Evolutionary conservation across 2,113 vertebrate species (phyloP).

Genomic region (Melanotaenia duboulayi): DNA sequence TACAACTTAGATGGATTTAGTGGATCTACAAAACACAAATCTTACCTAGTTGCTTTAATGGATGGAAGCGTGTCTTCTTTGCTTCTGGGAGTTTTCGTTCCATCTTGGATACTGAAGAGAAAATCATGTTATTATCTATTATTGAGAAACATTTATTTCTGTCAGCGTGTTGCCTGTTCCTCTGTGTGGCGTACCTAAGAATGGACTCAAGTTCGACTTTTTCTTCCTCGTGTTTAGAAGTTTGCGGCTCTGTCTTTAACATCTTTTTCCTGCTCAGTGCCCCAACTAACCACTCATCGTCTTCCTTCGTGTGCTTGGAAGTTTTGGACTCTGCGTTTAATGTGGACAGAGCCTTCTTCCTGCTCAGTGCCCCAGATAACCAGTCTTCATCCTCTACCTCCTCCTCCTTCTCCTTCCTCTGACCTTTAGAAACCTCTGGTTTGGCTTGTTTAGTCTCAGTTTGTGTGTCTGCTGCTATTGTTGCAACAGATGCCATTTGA

Average conservation of each 20-base stretch:
- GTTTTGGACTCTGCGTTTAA: slow-evolving; percentile 61
- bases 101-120: slow-evolving; percentile 64
- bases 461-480: slow-evolving; percentile 2
- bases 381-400: slow-evolving; percentile 81
- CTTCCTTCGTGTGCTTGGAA: slow-evolving; percentile 32
- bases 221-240: slow-evolving; percentile 41
- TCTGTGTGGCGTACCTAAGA: slow-evolving; percentile 60
- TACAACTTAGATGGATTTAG: not conserved
- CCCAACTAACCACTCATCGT: slow-evolving; percentile 85
- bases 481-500: slow-evolving; percentile 17
- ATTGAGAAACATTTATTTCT: not conserved
- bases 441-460: slow-evolving; percentile 44
- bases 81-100: slow-evolving; percentile 35
- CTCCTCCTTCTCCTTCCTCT: slow-evolving; percentile 40
- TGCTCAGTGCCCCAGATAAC: slow-evolving; percentile 82
- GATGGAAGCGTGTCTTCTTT: slow-evolving; percentile 45
- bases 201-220: slow-evolving; percentile 18
- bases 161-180: not conserved
- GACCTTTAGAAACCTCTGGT: slow-evolving; percentile 38
- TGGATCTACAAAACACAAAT: not conserved
- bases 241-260: slow-evolving; percentile 62
- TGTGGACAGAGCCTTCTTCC: slow-evolving; percentile 78
- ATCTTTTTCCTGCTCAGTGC: slow-evolving; percentile 83
- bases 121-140: slow-evolving; percentile 9
- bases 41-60: slow-evolving; percentile 56